Conservation (phyloP, 2,797 vertebrate genomes). For the Bryconaethiops microstoma region DNA sequence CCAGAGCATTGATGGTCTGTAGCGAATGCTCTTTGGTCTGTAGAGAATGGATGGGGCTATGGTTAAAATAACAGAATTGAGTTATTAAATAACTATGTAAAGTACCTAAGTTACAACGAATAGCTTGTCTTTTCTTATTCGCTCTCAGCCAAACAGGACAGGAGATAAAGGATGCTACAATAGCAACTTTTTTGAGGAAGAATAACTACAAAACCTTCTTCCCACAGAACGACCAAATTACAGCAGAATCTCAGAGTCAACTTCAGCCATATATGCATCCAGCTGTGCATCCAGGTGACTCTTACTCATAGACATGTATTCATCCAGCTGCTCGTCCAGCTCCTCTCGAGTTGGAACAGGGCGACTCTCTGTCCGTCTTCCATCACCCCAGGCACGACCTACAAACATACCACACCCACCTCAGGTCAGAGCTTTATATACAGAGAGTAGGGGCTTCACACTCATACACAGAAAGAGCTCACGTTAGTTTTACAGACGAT, state of each 20-base stretch:
- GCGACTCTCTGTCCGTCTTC: slow-evolving; percentile 69
- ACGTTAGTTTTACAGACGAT: background rate
- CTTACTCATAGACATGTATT: slow-evolving; percentile 88
- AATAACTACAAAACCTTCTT: background rate
- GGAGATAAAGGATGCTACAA: background rate
- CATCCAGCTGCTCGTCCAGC: slow-evolving; percentile 86
- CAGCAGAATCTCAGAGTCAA: slow-evolving; percentile 77
- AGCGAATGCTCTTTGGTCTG: background rate
- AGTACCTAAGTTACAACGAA: background rate
- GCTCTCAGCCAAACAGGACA: background rate
- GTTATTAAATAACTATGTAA: background rate
- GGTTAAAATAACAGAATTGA: background rate
- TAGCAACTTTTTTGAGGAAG: background rate
- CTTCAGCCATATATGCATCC: slow-evolving; percentile 88
- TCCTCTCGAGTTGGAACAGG: slow-evolving; percentile 80
- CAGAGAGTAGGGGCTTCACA: background rate
- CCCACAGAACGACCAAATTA: slow-evolving; percentile 58
- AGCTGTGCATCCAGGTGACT: slow-evolving; percentile 87
- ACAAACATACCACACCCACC: background rate
- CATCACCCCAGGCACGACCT: slow-evolving; percentile 60
- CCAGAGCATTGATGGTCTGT: background rate
- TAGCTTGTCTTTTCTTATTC: background rate
- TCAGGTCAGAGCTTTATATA: slow-evolving; percentile 18
- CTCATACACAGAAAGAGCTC: background rate
- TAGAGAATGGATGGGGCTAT: background rate